These are phyloP conservation scores for Eubasilissa splendida DNA, from an alignment of 2,888 invertebrate genomes.

Conservation along the genomic window DNA sequence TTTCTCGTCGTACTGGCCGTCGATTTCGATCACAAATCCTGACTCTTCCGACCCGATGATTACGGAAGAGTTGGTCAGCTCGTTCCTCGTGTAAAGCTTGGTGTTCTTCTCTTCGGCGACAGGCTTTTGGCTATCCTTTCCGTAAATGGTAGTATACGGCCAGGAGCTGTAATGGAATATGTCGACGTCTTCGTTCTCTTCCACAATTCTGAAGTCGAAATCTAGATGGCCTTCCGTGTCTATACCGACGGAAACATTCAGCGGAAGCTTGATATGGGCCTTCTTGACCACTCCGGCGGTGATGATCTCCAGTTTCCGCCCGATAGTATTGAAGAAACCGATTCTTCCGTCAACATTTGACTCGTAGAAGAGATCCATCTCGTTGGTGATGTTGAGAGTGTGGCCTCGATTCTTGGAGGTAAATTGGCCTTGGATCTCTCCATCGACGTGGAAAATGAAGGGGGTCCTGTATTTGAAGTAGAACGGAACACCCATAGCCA, in stretches of 20 bases:
- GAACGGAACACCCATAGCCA: constrained; percentile 81
- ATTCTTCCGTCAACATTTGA: constrained; percentile 74
- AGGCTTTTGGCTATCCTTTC: constrained; percentile 73
- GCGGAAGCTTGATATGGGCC: constrained; percentile 73
- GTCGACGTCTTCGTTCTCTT: constrained; percentile 69
- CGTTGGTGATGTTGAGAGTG: constrained; percentile 66
- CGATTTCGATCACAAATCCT: constrained; percentile 72
- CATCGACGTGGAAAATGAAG: constrained; percentile 70
- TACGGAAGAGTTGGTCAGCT: constrained; percentile 64
- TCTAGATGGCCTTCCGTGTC: constrained; percentile 68
- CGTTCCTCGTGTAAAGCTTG: constrained; percentile 65
- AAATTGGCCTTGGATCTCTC: constrained; percentile 68
- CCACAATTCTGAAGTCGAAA: constrained; percentile 69
- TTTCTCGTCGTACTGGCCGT: constrained; percentile 72
- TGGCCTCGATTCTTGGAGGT: constrained; percentile 59
- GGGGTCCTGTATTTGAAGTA: constrained; percentile 76
- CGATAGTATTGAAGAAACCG: constrained; percentile 77
- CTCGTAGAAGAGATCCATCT: constrained; percentile 71
- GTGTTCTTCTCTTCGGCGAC: constrained; percentile 68
- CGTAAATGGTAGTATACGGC: constrained; percentile 77
- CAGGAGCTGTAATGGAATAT: constrained; percentile 75
- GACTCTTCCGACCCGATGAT: constrained; percentile 68
- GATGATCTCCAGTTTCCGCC: constrained; percentile 67
- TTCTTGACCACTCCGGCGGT: constrained; percentile 77
- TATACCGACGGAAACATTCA: constrained; percentile 67